These are phyloP conservation scores for Celastrina argiolus DNA, from an alignment of 2,888 invertebrate genomes.

Conservation along the genomic window DNA sequence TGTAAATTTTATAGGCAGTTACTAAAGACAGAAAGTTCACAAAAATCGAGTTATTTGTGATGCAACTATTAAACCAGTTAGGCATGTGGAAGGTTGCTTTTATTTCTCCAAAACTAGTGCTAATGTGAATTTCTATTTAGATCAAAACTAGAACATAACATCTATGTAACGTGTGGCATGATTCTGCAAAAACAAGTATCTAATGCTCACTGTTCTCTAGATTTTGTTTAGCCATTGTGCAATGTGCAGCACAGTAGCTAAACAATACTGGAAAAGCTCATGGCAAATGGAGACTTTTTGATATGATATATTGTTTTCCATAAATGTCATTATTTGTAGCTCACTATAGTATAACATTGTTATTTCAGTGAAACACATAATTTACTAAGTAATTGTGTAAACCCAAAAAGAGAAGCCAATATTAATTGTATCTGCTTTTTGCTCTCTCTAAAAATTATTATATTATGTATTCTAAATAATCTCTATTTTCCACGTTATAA, in stretches of 20 bases:
- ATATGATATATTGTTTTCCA: too few relatives aligned
- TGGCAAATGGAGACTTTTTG: background rate
- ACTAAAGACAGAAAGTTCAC: conserved; percentile 27
- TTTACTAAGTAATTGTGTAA: too few relatives aligned
- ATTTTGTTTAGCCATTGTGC: too few relatives aligned
- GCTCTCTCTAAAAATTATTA: too few relatives aligned
- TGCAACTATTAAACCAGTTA: conserved; percentile 20
- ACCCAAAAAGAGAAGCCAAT: too few relatives aligned
- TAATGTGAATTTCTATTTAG: conserved; percentile 13
- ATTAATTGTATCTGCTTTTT: too few relatives aligned
- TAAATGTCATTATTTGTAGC: too few relatives aligned
- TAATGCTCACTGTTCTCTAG: background rate
- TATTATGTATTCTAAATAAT: too few relatives aligned
- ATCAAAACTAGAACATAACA: background rate
- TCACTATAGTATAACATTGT: too few relatives aligned
- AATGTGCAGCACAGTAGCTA: background rate
- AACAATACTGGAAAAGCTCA: background rate
- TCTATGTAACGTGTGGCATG: background rate
- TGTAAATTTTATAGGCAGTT: conserved; percentile 38
- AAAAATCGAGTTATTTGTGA: conserved; percentile 20
- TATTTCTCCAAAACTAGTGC: conserved; percentile 1
- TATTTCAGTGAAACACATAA: too few relatives aligned
- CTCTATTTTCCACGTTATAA: too few relatives aligned
- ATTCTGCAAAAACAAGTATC: background rate
- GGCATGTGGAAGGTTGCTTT: background rate